Percentiles rank a stretch among this genome's conserved stretches.
Evolutionary conservation across 2,113 vertebrate genomes (phyloP).

Genomic region (Chiloscyllium plagiosum): DNA sequence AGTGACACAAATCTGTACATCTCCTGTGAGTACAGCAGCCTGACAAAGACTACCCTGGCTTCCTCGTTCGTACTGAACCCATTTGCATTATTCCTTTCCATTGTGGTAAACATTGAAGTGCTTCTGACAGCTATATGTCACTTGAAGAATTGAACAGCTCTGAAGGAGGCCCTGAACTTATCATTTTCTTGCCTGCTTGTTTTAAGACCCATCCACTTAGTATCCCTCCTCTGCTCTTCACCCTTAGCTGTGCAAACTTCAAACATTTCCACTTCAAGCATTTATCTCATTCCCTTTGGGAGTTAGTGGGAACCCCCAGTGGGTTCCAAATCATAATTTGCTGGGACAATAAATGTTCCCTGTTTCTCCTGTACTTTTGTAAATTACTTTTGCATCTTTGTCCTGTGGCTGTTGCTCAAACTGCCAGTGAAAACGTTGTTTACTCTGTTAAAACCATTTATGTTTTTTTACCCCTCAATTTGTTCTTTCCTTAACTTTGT

Average conservation of each 20-base stretch:
- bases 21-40: neutral
- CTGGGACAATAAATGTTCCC: too few relatives aligned
- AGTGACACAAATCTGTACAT: neutral
- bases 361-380: neutral
- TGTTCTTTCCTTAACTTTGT: neutral
- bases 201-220: neutral
- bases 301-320: too few relatives aligned
- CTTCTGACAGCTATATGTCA: neutral
- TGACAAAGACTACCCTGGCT: neutral
- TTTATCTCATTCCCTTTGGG: too few relatives aligned
- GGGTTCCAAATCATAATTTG: neutral
- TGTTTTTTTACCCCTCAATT: neutral
- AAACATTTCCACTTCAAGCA: neutral
- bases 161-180: neutral
- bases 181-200: neutral
- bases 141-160: neutral
- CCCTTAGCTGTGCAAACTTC: neutral
- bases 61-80: neutral
- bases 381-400: neutral
- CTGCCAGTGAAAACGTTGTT: neutral
- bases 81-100: too few relatives aligned
- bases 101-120: neutral
- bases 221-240: neutral
- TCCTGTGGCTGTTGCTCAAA: neutral
- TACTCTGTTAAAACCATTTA: neutral